These are phyloP conservation scores for Drosophila pachea DNA, from an alignment of 1,140 invertebrate genomes.

Conservation along the genomic window DNA sequence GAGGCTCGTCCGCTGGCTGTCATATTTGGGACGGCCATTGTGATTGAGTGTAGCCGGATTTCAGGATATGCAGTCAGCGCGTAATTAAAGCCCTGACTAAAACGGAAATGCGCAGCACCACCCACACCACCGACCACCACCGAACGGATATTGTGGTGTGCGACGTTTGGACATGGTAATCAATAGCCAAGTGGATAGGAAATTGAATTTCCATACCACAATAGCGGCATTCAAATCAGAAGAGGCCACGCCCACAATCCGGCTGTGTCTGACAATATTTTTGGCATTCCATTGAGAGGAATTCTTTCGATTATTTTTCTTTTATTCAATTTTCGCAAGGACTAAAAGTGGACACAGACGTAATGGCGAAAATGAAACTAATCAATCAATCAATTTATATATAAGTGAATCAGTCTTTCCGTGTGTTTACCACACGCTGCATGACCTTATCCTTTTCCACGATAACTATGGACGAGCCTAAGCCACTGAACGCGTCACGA, in stretches of 20 bases:
- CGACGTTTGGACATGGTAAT: slow-evolving; percentile 56
- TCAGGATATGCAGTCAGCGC: slow-evolving; percentile 53
- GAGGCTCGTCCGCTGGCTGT: slow-evolving; percentile 31
- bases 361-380: too few relatives aligned
- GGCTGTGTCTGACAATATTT: background rate
- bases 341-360: background rate
- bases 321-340: background rate
- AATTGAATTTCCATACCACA: slow-evolving; percentile 64
- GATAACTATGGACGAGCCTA: slow-evolving; percentile 96
- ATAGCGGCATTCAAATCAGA: slow-evolving; percentile 12
- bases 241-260: background rate
- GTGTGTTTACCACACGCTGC: slow-evolving; percentile 80
- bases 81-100: slow-evolving; percentile 67
- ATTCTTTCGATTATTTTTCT: background rate
- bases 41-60: slow-evolving; percentile 50
- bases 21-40: slow-evolving; percentile 62
- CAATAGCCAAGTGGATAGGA: slow-evolving; percentile 65
- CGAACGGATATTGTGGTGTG: slow-evolving; percentile 41
- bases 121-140: slow-evolving; percentile 1
- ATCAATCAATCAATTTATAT: too few relatives aligned
- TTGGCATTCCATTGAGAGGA: background rate
- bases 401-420: slow-evolving; percentile 1
- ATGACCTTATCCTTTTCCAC: slow-evolving; percentile 97
- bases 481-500: slow-evolving; percentile 96
- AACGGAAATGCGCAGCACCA: slow-evolving; percentile 60